phyloP scores from a whole-genome alignment of 35 echinoderm and acorn worm genomes.

The Apostichopus californicus region DNA sequence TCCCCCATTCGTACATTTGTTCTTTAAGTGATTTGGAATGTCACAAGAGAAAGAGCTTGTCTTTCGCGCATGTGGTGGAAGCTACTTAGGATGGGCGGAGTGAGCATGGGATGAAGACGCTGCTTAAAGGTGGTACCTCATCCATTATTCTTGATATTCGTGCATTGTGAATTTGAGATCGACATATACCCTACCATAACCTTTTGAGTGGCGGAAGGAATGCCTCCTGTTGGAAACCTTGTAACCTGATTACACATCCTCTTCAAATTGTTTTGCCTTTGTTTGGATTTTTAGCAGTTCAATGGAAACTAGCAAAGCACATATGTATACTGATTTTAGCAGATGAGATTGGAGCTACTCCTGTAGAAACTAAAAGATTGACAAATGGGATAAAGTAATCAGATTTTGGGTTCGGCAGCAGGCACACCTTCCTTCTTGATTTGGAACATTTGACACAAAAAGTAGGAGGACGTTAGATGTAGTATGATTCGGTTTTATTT shows the following conservation, averaged over 20 bases:
- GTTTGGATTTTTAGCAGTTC: too few relatives aligned
- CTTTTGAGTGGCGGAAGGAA: not conserved
- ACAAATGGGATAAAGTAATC: not conserved
- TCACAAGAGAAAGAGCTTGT: constrained; percentile 36
- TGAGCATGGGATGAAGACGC: constrained; percentile 54
- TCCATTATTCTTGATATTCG: constrained; percentile 51
- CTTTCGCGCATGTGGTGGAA: constrained; percentile 55
- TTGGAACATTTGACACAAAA: not conserved
- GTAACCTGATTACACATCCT: too few relatives aligned
- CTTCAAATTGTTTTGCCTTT: too few relatives aligned
- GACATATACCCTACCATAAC: not conserved
- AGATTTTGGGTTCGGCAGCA: not conserved
- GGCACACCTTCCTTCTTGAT: constrained; percentile 3
- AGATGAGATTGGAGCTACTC: not conserved
- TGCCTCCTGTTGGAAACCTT: not conserved
- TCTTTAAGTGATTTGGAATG: constrained; percentile 39
- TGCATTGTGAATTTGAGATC: constrained; percentile 25
- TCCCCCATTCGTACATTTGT: not conserved
- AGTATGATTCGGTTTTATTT: not conserved
- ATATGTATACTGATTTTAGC: not conserved
- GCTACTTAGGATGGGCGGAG: constrained; percentile 20
- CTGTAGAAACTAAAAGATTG: not conserved
- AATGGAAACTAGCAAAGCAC: too few relatives aligned
- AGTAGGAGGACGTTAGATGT: not conserved
- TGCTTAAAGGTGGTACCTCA: constrained; percentile 52